Base-by-base conservation (phyloP, 2,888 invertebrate genomes). In the Eupithecia vulgata region DNA sequence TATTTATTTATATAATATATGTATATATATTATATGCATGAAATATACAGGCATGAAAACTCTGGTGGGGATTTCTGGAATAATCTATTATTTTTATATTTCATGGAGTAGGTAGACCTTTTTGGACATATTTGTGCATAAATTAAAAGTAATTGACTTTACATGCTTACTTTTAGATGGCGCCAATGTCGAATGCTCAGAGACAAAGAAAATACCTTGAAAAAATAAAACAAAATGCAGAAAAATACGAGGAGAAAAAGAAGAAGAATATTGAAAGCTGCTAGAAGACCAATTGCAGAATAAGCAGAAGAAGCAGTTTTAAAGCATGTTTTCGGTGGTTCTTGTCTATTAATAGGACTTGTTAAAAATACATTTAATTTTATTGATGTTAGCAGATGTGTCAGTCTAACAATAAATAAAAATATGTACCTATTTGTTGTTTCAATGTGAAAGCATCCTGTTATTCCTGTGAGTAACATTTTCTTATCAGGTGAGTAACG, bases 401-500 rank as follows among this genome's bases (percentile, higher is more conserved):
- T 52, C 52, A 52, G 35, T 35, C 35, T 35, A 35, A 59, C 25
- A 59, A 59, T 59, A 59, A 59, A 59, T 59, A 59, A 59, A 59
- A 59, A 59, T 59, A 59, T 52, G 52, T 52, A 52, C n/a, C n/a
- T 52, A 52, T 52, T 52, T 52, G 52, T 59, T 66, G 59, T 68
- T 68, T 68, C 64, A 64, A 70, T 70, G 45, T 70, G 57, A 66
- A 70, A 30, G 66, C 45, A 68, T n/a, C 52, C 52, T 52, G 17
- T 59, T 48, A 57, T 62, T 71, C 70, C 52, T 70, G 52, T 42
- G 71, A 61, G 65, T 67, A n/a, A 65, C 70, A 59, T 7, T 45
- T 59, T 12, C 37, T 62, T 48, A 70, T 37, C 52, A 15, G 52
- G 69, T 52, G 71, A 65, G 65, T 57, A 64, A 65, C 65, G 66